Percentiles rank a stretch among this genome's conserved stretches.
phyloP scores from a whole-genome alignment of 1,140 invertebrate species.

The Platyscapa corneri region DNA sequence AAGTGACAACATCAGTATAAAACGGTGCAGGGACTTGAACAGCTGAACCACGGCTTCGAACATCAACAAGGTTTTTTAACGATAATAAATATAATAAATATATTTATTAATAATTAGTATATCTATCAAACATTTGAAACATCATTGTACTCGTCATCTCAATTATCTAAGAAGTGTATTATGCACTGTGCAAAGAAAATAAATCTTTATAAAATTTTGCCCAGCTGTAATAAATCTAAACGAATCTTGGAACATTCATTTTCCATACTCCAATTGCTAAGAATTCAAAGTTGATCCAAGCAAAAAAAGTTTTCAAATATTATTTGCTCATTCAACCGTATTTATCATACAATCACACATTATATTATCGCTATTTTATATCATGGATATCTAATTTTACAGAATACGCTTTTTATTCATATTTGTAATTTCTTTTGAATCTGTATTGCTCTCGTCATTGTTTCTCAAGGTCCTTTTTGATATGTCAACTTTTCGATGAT shows the following conservation, averaged over 20 bases:
- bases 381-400: background rate
- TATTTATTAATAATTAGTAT: background rate
- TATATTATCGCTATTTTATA: background rate
- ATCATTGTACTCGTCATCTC: too few relatives aligned
- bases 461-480: slow-evolving; percentile 29
- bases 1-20: slow-evolving; percentile 13
- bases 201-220: background rate
- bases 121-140: too few relatives aligned
- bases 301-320: background rate
- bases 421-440: background rate
- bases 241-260: background rate
- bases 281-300: background rate
- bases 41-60: slow-evolving; percentile 39
- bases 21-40: slow-evolving; percentile 24
- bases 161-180: too few relatives aligned
- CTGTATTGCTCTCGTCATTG: slow-evolving; percentile 35
- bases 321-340: background rate
- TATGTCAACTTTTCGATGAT: slow-evolving; percentile 26
- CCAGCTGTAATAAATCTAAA: background rate
- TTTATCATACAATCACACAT: background rate
- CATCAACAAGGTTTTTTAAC: slow-evolving; percentile 37
- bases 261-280: background rate
- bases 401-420: background rate
- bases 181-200: too few relatives aligned
- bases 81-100: background rate